Evolutionary conservation across 2,113 vertebrate species (phyloP).

Genomic region (Sterna hirundo): DNA sequence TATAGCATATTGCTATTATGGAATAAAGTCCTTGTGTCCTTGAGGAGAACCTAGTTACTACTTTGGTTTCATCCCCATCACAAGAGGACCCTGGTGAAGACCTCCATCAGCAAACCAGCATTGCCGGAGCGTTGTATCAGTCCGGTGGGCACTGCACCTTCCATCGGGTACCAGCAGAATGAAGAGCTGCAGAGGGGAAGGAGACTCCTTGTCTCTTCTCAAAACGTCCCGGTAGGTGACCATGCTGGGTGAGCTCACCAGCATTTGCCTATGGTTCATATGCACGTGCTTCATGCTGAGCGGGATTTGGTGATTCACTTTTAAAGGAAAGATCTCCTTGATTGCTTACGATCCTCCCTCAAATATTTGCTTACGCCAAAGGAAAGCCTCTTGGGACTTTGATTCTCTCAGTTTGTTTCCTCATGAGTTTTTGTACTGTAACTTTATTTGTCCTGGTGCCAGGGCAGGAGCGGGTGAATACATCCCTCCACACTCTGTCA

Average conservation of each 20-base stretch:
- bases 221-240: fast-evolving
- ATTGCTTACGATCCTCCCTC: not conserved
- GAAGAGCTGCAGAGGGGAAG: not conserved
- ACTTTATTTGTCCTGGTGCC: not conserved
- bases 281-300: fast-evolving
- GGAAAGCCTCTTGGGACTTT: not conserved
- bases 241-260: not conserved
- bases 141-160: not conserved
- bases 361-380: not conserved
- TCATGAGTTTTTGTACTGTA: not conserved
- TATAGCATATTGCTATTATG: not conserved
- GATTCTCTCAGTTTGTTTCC: not conserved
- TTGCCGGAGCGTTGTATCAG: not conserved
- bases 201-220: not conserved
- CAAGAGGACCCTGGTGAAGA: not conserved
- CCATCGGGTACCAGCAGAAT: fast-evolving
- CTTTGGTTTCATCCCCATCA: not conserved
- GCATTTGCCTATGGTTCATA: not conserved
- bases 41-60: not conserved
- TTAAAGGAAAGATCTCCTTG: not conserved
- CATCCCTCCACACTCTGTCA: not conserved
- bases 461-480: fast-evolving
- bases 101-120: not conserved
- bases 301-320: not conserved
- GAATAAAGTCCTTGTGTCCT: not conserved